Base-by-base conservation (phyloP, 92 coral and sea anemone genomes). In the Actinernus sp. region DNA sequence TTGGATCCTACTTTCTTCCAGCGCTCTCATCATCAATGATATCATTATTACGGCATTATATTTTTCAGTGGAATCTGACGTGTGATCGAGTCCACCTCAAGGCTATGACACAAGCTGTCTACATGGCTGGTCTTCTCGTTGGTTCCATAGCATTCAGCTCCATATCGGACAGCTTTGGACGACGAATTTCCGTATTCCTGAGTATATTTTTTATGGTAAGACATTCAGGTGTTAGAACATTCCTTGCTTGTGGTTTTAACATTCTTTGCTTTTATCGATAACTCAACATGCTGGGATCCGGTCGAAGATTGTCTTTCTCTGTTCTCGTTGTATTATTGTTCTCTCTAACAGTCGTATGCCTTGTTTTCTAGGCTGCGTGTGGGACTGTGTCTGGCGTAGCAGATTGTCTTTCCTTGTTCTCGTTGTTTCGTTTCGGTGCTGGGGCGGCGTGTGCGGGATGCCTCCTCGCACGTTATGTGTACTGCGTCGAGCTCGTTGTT, bases 371-470 rank as follows among this genome's bases (percentile, higher is more conserved):
- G 96, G 91, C 70, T 11, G 63, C 26, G 3, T 63, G 71, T 32
- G 96, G 96, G 11, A 61, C 73, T 38, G 68, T 68, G 0, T 89
- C 96, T 3, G 92, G 67, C n/a, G 65, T 87, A 29, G 82, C 97
- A 4, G 97, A 90, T 57, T 90, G 97, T 24, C 86, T 90, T 12
- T 90, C 97, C 4, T 41, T 90, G 37, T 90, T 90, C 58, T 66
- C 86, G 41, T 22, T 90, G 19, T 74, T 85, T 39, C 97, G 97
- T 40, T 85, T 90, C 59, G 45, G 61, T 19, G 61, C 97, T 14
- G 97, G 97, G 6, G 76, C 75, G 6, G 97, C 86, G n/a, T 68
- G 82, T 11, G 92, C 83, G 10, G 97, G 97, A 20, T 76, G 89
- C 21, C 68, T 89, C 68, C 78, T 89, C 10, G 73, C 58, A 10